A percentile compares a stretch with the other conserved stretches of the same genome.
Evolutionary conservation across 2,113 vertebrate genomes (phyloP).

Genomic region (Xyrauchen texanus): DNA sequence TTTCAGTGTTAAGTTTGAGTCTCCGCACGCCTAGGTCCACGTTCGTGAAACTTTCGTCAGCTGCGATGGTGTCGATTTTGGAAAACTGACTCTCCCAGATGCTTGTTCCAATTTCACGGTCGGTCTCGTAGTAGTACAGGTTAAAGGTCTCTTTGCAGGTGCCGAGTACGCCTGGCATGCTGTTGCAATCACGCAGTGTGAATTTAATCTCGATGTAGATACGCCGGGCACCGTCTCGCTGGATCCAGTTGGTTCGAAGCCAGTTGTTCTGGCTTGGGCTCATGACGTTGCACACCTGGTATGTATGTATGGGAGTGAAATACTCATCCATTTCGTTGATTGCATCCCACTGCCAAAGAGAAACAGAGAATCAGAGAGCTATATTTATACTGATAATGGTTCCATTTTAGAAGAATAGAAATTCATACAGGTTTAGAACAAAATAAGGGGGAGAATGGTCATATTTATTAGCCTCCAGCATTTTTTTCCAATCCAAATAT

Average conservation of each 20-base stretch:
- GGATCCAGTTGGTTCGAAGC: conserved; percentile 91
- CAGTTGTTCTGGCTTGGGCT: conserved; percentile 97
- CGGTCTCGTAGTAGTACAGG: conserved; percentile 91
- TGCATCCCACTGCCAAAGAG: conserved; percentile 86
- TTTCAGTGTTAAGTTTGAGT: conserved; percentile 94
- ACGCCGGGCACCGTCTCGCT: conserved; percentile 83
- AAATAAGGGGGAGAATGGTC: no score
- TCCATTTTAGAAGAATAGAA: no score
- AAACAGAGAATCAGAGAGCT: not conserved
- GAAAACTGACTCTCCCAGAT: conserved; percentile 89
- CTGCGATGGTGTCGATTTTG: conserved; percentile 95
- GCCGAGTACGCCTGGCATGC: conserved; percentile 92
- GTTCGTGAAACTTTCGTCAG: conserved; percentile 94
- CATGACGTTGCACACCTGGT: conserved; percentile 98
- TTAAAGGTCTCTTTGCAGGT: conserved; percentile 99
- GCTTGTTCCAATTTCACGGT: conserved; percentile 84
- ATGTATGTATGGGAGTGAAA: conserved; percentile 94
- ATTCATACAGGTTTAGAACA: no score
- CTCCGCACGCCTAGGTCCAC: conserved; percentile 91
- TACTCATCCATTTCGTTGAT: conserved; percentile 98
- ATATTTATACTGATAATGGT: not conserved
- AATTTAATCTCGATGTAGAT: conserved; percentile 96
- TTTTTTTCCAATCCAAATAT: no score
- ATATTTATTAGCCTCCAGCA: no score
- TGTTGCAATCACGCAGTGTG: conserved; percentile 94